phyloP scores from a whole-genome alignment of 2,888 invertebrate species.

The Muscina levida region DNA sequence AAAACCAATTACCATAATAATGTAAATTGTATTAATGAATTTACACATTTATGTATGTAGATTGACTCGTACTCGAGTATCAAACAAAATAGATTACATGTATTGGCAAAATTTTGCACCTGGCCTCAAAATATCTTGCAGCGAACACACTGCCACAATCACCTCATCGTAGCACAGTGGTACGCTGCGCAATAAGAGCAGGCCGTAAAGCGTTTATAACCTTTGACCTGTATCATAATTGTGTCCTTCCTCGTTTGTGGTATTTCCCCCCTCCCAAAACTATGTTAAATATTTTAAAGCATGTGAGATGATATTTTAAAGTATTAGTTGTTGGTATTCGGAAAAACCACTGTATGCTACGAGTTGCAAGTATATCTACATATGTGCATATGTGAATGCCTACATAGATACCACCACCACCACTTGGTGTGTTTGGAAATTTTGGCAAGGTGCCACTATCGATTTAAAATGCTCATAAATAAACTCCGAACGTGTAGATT shows the following conservation, averaged over 20 bases:
- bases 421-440: conserved; percentile 18
- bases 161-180: too few relatives aligned
- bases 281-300: too few relatives aligned
- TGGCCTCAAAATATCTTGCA: conserved; percentile 4
- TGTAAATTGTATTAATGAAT: conserved; percentile 29
- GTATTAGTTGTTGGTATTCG: too few relatives aligned
- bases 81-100: not conserved
- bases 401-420: not conserved
- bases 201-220: too few relatives aligned
- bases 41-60: not conserved
- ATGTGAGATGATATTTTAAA: not conserved
- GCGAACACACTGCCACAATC: not conserved
- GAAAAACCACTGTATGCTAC: too few relatives aligned
- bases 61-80: not conserved
- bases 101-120: conserved; percentile 15
- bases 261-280: not conserved
- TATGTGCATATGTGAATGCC: not conserved
- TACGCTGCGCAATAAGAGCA: not conserved
- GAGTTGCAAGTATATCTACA: too few relatives aligned
- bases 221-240: too few relatives aligned
- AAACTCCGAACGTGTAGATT: conserved; percentile 61
- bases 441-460: conserved; percentile 65
- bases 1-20: conserved; percentile 40
- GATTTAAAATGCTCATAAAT: conserved; percentile 64
- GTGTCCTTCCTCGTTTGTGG: too few relatives aligned